Evolutionary conservation across 2,113 vertebrate genomes (phyloP), one percentile per base, ranked within the genome.

Genomic region (Mesembrinibis cayennensis): DNA sequence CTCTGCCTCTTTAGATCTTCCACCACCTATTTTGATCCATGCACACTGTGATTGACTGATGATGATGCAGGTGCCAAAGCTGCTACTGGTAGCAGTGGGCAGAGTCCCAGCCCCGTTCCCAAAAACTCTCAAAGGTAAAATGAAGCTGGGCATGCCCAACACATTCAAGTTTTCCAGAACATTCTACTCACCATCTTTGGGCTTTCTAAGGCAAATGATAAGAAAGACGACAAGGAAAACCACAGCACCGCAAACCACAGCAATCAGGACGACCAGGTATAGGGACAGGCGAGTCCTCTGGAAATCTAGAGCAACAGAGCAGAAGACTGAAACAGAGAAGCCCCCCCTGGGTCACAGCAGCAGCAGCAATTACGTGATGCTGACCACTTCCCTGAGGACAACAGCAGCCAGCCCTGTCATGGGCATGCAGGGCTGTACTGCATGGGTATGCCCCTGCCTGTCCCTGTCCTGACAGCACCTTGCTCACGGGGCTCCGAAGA

Each of bases 161-260:
- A 36, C 59, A 29, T 16, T 49, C 16, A 20, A 10, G 7, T 18
- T 56, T 70, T 52, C 23, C 87, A 85, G 65, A 71, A 76, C 26
- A 9, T 21, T 42, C 40, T 82, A 87, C 96, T 96, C 81, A 96
- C 96, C 53, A 0, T 79, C 79, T 72, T 93, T 96, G 58, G 95
- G 95, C 70, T 82, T 96, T 36, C 84, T 95, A 6, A 87, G 3
- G 45, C 74, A 76, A 27, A 79, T 1, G 16, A 91, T 77, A 14
- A 94, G 44, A 27, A 49, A 85, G 62, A 94, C 32, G 66, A 93
- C 1, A 3, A 96, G 74, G 92, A 97, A 96, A 69, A 94, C 34
- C 45, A 82, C 95, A 80, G 92, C 70, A 16, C 95, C 6, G 0
- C 84, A 94, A 19, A 32, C 17, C 49, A 91, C 78, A 30, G 93